These are phyloP conservation scores for Bibio marci DNA, from an alignment of 2,888 invertebrate genomes.

Conservation along the genomic window DNA sequence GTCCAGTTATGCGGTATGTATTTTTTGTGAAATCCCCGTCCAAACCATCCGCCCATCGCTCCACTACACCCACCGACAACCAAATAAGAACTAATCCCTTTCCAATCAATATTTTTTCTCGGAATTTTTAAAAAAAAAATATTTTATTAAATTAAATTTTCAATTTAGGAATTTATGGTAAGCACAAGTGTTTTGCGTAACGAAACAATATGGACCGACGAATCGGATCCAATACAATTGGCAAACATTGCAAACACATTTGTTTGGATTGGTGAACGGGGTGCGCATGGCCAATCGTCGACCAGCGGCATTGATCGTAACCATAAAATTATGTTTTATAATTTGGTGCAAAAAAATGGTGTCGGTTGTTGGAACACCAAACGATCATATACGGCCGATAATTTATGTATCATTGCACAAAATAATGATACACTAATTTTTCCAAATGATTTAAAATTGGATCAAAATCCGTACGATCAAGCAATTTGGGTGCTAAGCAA, in stretches of 20 bases:
- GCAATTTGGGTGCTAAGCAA: constrained; percentile 65
- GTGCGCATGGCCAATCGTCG: constrained; percentile 48
- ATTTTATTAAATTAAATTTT: no score
- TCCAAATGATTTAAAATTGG: constrained; percentile 66
- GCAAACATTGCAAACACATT: constrained; percentile 14
- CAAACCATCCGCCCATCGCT: no score
- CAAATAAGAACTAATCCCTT: no score
- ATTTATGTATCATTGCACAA: constrained; percentile 42
- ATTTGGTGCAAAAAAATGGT: constrained; percentile 56
- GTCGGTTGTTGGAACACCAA: constrained; percentile 66
- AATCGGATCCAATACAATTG: constrained; percentile 16
- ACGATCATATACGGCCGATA: constrained; percentile 45
- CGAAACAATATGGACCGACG: constrained; percentile 31
- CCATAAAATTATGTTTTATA: constrained; percentile 59
- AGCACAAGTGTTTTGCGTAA: constrained; percentile 46
- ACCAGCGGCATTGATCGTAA: constrained; percentile 52
- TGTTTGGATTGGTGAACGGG: constrained; percentile 32
- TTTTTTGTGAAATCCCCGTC: no score
- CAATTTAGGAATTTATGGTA: constrained; percentile 46
- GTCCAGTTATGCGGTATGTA: constrained; percentile 47
- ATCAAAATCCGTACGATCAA: constrained; percentile 29
- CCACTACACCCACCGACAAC: no score
- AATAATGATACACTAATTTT: constrained; percentile 50
- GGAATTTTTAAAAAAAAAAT: no score
- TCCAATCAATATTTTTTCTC: no score